phyloP scores from a whole-genome alignment of 2,113 vertebrate genomes.

The Myrmecobius fasciatus region DNA sequence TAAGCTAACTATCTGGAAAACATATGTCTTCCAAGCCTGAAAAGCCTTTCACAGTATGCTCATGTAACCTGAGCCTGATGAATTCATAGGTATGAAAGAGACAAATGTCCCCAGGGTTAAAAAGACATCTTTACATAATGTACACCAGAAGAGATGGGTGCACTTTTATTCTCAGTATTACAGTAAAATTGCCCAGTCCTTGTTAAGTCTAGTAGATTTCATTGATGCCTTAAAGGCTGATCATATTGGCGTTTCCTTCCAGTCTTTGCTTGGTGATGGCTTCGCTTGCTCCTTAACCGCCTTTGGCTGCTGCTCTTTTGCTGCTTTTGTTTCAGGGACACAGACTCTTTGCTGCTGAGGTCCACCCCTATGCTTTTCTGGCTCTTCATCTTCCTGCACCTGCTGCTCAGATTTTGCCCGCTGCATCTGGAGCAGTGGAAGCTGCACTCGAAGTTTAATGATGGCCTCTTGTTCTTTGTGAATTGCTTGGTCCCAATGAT shows the following conservation, averaged over 20 bases:
- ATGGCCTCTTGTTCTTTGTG: constrained; percentile 99
- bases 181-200: constrained; percentile 84
- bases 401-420: constrained; percentile 89
- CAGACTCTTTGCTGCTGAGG: constrained; percentile 84
- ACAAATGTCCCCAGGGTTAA: constrained; percentile 77
- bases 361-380: constrained; percentile 79
- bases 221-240: constrained; percentile 32
- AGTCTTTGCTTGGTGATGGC: constrained; percentile 94
- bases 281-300: constrained; percentile 90
- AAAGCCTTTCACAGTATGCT: not conserved
- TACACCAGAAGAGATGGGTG: constrained; percentile 74
- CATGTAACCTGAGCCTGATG: constrained; percentile 76
- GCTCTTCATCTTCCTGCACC: constrained; percentile 84
- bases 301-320: constrained; percentile 85
- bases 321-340: constrained; percentile 82
- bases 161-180: constrained; percentile 74
- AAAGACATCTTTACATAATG: constrained; percentile 81
- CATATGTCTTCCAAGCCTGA: constrained; percentile 68
- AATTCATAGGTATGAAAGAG: constrained; percentile 73
- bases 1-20: constrained; percentile 82
- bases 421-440: constrained; percentile 94
- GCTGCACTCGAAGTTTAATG: constrained; percentile 96
- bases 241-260: constrained; percentile 94
- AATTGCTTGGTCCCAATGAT: constrained; percentile 98
- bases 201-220: constrained; percentile 39